phyloP scores from a whole-genome alignment of 2,113 vertebrate species.

The Petrocephalus microphthalmus region DNA sequence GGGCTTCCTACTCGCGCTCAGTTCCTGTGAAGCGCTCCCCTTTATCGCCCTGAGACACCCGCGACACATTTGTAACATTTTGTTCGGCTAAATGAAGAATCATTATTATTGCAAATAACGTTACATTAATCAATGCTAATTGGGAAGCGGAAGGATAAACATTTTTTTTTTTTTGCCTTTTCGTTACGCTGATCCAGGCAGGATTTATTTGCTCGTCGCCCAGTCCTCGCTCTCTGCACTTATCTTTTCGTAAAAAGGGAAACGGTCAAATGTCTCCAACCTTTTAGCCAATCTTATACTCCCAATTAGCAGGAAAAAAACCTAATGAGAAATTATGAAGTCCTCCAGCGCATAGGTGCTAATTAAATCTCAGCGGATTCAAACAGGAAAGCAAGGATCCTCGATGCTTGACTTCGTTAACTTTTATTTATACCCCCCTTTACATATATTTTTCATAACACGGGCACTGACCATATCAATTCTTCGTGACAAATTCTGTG shows the following conservation, averaged over 20 bases:
- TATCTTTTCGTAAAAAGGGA: background rate
- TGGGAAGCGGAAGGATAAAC: conserved; percentile 10
- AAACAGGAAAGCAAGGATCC: background rate
- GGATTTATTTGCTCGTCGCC: background rate
- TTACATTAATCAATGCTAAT: conserved; percentile 10
- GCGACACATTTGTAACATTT: background rate
- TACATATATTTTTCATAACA: conserved; percentile 11
- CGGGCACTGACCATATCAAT: conserved; percentile 16
- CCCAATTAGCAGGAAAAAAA: background rate
- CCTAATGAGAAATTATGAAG: conserved; percentile 8
- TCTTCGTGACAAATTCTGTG: conserved; percentile 13
- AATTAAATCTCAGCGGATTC: conserved; percentile 15
- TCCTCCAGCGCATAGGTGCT: background rate
- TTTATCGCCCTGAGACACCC: background rate
- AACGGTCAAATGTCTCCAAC: background rate
- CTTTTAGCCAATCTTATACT: background rate
- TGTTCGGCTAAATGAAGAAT: conserved; percentile 5
- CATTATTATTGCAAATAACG: conserved; percentile 5
- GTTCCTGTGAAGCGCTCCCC: background rate
- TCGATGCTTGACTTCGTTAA: conserved; percentile 11
- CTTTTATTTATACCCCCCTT: background rate
- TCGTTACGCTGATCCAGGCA: conserved; percentile 3
- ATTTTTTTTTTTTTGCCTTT: conserved; percentile 8
- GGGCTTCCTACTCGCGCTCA: background rate
- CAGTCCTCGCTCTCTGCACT: background rate